Percentiles rank a stretch among this genome's conserved stretches.
Conservation (phyloP, 2,113 vertebrate species). For the Zingel zingel region DNA sequence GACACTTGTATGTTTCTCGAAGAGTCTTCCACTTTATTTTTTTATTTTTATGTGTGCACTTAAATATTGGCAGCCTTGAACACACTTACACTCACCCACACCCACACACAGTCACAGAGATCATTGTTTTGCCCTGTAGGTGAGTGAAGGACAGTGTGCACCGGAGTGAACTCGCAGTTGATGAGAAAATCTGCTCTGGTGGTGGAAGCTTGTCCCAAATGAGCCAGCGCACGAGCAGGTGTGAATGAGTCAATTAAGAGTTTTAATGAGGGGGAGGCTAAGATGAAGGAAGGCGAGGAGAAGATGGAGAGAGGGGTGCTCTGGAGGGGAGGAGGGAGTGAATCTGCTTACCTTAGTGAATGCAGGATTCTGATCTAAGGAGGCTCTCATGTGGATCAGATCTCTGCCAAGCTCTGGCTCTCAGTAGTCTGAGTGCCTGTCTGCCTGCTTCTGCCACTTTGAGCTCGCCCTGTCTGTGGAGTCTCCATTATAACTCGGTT, state of each 20-base stretch:
- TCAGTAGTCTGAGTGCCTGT: conserved; percentile 47
- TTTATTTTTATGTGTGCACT: background rate
- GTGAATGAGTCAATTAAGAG: conserved; percentile 82
- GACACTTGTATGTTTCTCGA: background rate
- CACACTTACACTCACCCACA: conserved; percentile 18
- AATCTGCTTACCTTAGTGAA: conserved; percentile 68
- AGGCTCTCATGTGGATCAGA: conserved; percentile 68
- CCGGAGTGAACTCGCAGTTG: conserved; percentile 68
- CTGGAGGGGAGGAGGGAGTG: conserved; percentile 46
- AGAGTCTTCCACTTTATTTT: conserved; percentile 5
- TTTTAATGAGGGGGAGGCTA: conserved; percentile 78
- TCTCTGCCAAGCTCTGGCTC: conserved; percentile 63
- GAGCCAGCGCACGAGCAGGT: conserved; percentile 76
- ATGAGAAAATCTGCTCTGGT: conserved; percentile 79
- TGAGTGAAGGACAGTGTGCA: conserved; percentile 77
- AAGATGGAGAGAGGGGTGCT: conserved; percentile 45
- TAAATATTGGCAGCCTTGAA: conserved; percentile 1
- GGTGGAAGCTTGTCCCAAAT: conserved; percentile 73
- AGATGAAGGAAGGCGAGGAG: conserved; percentile 61
- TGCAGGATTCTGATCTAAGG: conserved; percentile 68
- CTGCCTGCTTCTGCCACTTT: conserved; percentile 57
- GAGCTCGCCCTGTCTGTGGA: conserved; percentile 41
- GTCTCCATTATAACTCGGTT: conserved; percentile 28
- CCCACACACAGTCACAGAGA: conserved; percentile 35
- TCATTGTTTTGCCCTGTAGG: conserved; percentile 62